Conservation (phyloP, 2,113 vertebrate species). For the Hypanus sabinus region DNA sequence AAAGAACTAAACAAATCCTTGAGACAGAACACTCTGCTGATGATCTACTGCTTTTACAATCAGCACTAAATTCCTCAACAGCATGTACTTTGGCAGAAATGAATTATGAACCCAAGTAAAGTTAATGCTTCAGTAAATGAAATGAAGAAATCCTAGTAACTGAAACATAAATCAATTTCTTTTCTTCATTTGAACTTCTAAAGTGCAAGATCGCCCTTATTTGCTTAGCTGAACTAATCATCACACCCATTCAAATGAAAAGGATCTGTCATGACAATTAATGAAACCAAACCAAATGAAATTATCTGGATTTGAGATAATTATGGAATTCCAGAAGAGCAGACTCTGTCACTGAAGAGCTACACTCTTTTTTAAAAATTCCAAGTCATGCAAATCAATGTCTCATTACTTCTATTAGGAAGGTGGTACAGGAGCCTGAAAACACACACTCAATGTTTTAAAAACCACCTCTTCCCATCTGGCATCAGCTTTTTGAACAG, state of each 20-base stretch:
- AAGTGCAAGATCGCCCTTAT: no score
- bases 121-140: neutral
- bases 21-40: neutral
- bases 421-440: no score
- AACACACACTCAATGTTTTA: no score
- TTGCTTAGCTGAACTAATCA: neutral
- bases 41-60: neutral
- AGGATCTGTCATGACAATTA: neutral
- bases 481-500: no score
- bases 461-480: no score
- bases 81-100: neutral
- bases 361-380: neutral
- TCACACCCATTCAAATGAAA: neutral
- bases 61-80: neutral
- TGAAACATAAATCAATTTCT: neutral
- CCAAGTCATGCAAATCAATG: neutral
- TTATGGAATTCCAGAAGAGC: neutral
- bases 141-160: neutral
- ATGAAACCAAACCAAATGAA: neutral
- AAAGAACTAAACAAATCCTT: no score
- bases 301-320: neutral
- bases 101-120: neutral
- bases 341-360: neutral
- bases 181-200: no score
- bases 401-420: no score